Base-by-base conservation (phyloP, 2,888 invertebrate species). In the Cetonia aurata region DNA sequence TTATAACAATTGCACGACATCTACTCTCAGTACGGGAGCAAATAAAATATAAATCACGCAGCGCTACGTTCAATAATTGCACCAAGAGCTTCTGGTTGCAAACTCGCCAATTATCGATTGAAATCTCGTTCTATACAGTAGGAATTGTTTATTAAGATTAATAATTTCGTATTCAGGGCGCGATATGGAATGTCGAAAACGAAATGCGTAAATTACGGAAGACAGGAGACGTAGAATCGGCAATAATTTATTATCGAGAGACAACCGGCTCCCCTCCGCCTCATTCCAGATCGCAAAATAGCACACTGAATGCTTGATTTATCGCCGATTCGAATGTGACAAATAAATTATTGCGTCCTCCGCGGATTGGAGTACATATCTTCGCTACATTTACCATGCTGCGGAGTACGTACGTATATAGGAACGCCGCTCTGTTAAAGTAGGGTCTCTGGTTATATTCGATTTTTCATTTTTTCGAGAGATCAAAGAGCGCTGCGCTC, bases 311-410 rank as follows among this genome's bases (percentile, higher is more conserved):
- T 60, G 31, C 46, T 48, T 60, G 60, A 60, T 60, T 60, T 60
- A 60, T 60, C 13, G 48, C 15, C 60, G 48, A 60, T 48, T 60
- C 60, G 60, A 48, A 31, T 60, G 46, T 48, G 60, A 60, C 60
- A 60, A 60, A 60, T 60, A 60, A 60, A 60, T 60, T 60, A 60
- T 60, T 60, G 44, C 46, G 42, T 17, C 19, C 57, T 57, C 44
- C 46, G 44, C 60, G 13, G 46, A 15, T n/a, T n/a, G 48, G 6
- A 37, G 10, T 37, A 8, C 10, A 37, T 48, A 15, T 44, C 10
- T 44, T n/a, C 44, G 13, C 44, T 44, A 44, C 44, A 44, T 13
- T 25, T 25, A 25, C 25, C 25, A 25, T 4, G 25, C 31, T 31
- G 50, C 50, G 31, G 31, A 53, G 12, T 25, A 31, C 53, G 10